These are phyloP conservation scores for Patella vulgata DNA, from an alignment of 1,140 invertebrate species.

Conservation along the genomic window DNA sequence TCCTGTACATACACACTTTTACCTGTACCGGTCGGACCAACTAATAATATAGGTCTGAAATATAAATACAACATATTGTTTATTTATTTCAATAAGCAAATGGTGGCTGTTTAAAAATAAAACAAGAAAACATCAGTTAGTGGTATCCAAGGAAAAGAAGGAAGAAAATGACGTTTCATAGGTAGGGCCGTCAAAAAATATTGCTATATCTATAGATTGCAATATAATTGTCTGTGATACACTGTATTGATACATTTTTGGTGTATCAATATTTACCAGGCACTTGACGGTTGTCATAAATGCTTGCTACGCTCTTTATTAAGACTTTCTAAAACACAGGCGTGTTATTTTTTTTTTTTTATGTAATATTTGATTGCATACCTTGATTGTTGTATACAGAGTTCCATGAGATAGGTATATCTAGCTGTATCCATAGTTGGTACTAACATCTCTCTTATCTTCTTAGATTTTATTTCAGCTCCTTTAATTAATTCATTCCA, in stretches of 20 bases:
- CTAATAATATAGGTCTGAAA: slow-evolving; percentile 71
- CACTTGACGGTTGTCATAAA: too few relatives aligned
- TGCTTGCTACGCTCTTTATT: too few relatives aligned
- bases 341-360: too few relatives aligned
- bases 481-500: slow-evolving; percentile 67
- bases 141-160: not conserved
- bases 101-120: not conserved
- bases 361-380: slow-evolving; percentile 33
- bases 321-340: too few relatives aligned
- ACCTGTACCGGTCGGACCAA: slow-evolving; percentile 68
- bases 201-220: too few relatives aligned
- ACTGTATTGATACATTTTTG: too few relatives aligned
- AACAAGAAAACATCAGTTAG: not conserved
- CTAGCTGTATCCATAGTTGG: slow-evolving; percentile 68
- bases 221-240: too few relatives aligned
- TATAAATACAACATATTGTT: too few relatives aligned
- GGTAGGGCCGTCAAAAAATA: not conserved
- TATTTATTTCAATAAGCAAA: not conserved
- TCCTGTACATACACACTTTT: slow-evolving; percentile 67
- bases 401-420: slow-evolving; percentile 64
- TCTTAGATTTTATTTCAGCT: slow-evolving; percentile 46
- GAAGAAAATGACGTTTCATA: not conserved
- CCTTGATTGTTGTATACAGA: slow-evolving; percentile 60
- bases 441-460: slow-evolving; percentile 66
- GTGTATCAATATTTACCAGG: too few relatives aligned